Conservation (phyloP, 2,797 vertebrate species). For the Psittacula echo region DNA sequence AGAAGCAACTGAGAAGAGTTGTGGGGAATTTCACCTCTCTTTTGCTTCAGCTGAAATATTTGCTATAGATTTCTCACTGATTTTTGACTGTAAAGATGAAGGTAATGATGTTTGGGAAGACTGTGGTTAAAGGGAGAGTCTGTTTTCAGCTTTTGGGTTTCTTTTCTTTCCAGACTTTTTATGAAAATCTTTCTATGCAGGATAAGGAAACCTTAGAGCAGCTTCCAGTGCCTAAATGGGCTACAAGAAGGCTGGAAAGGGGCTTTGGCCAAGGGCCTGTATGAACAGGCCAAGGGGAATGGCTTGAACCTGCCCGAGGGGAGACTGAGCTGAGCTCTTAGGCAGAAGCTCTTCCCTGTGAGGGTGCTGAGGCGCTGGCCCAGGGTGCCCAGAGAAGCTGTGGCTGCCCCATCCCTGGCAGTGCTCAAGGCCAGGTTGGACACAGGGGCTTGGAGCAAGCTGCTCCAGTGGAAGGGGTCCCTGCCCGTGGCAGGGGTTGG, state of each 20-base stretch:
- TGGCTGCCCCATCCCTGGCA: too few species aligned
- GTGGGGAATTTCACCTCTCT: background rate
- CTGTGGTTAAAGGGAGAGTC: background rate
- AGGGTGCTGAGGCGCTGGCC: too few species aligned
- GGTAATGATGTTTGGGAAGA: background rate
- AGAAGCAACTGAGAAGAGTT: background rate
- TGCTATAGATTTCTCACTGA: background rate
- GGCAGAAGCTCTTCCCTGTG: too few species aligned
- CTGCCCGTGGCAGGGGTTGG: background rate
- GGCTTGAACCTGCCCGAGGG: too few species aligned
- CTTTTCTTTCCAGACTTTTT: background rate
- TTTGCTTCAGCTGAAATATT: background rate
- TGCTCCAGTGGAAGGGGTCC: background rate
- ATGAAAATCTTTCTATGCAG: background rate
- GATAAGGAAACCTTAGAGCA: background rate
- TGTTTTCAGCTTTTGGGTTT: background rate
- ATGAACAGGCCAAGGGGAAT: too few species aligned
- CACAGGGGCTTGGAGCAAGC: too few species aligned
- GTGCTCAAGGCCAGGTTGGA: too few species aligned
- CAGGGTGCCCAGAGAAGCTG: too few species aligned
- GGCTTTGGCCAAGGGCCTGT: too few species aligned
- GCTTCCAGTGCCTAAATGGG: too few species aligned
- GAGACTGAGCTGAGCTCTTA: too few species aligned
- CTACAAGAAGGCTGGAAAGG: too few species aligned
- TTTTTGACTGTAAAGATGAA: background rate